These are phyloP conservation scores for Melanotaenia nigrans DNA, from an alignment of 2,797 vertebrate genomes.

Conservation along the genomic window DNA sequence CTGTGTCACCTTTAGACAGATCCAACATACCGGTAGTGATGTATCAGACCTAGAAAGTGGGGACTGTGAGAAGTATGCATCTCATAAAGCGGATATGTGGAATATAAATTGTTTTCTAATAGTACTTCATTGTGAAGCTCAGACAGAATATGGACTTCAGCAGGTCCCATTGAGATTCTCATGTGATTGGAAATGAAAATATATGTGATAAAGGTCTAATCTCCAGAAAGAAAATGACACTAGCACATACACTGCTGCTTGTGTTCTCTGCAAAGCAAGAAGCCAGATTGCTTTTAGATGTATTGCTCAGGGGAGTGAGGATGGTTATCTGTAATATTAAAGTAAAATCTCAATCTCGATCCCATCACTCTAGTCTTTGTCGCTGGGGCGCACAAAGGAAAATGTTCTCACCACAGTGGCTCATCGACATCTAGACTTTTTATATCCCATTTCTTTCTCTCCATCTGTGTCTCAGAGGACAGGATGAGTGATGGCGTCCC, in stretches of 20 bases:
- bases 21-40: background rate
- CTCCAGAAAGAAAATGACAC: background rate
- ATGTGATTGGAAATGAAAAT: background rate
- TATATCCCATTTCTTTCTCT: slow-evolving; percentile 1
- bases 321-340: background rate
- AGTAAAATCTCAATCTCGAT: slow-evolving; percentile 18
- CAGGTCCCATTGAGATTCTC: background rate
- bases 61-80: background rate
- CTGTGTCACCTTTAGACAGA: background rate
- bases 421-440: slow-evolving; percentile 22
- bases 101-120: background rate
- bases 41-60: background rate
- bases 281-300: slow-evolving; percentile 20
- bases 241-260: background rate
- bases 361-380: slow-evolving; percentile 12
- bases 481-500: background rate
- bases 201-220: background rate
- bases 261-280: background rate
- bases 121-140: background rate
- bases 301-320: slow-evolving; percentile 2
- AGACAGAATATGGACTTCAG: background rate
- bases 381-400: slow-evolving; percentile 27
- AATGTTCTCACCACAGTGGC: background rate
- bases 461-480: slow-evolving; percentile 22
- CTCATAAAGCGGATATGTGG: background rate